These are phyloP conservation scores for Eledone cirrhosa DNA, from an alignment of 2,888 invertebrate genomes.

Conservation along the genomic window DNA sequence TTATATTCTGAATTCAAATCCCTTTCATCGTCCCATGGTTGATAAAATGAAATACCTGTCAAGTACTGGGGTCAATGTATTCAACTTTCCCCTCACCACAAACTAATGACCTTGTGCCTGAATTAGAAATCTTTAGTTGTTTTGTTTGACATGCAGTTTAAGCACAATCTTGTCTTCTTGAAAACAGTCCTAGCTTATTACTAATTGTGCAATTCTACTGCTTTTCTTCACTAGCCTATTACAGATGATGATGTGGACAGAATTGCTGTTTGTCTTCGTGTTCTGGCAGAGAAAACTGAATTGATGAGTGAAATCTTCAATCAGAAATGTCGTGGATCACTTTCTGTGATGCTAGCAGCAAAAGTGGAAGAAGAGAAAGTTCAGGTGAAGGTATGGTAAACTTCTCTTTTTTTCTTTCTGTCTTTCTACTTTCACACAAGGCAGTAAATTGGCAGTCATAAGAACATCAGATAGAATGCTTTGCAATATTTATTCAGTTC, in stretches of 20 bases:
- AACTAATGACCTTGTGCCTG: too few species aligned
- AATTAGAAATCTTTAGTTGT: too few species aligned
- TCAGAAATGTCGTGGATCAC: slow-evolving; percentile 78
- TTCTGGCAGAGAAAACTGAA: slow-evolving; percentile 70
- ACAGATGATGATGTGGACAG: slow-evolving; percentile 92
- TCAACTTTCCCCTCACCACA: too few species aligned
- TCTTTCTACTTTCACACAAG: too few species aligned
- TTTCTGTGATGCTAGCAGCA: slow-evolving; percentile 84
- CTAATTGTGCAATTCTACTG: background rate
- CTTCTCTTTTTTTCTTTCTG: too few species aligned
- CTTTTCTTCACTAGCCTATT: slow-evolving; percentile 74
- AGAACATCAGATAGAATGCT: too few species aligned
- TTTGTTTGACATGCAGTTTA: background rate
- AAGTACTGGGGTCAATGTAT: too few species aligned
- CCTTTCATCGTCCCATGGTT: too few species aligned
- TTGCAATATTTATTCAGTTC: too few species aligned
- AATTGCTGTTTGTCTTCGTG: slow-evolving; percentile 80
- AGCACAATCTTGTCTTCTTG: background rate
- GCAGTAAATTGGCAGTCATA: too few species aligned
- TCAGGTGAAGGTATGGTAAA: slow-evolving; percentile 68
- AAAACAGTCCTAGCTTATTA: background rate
- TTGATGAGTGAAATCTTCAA: slow-evolving; percentile 79
- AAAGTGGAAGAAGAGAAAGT: slow-evolving; percentile 79
- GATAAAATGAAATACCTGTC: too few species aligned
- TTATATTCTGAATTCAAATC: too few species aligned